These are phyloP conservation scores for Hylia prasina DNA, from an alignment of 2,113 vertebrate genomes.

Conservation along the genomic window DNA sequence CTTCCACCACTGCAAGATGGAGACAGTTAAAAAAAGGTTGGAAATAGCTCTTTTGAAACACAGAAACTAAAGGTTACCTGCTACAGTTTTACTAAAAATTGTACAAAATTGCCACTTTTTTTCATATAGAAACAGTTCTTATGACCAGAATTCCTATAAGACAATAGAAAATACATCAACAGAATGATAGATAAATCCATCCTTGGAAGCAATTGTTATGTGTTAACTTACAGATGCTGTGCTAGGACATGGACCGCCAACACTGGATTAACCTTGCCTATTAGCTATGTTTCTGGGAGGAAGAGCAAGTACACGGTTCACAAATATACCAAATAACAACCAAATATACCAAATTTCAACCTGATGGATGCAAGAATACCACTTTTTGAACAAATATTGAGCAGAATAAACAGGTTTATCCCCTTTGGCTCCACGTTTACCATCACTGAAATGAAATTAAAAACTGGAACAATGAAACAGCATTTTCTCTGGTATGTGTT, in stretches of 20 bases:
- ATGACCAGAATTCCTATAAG: conserved; percentile 75
- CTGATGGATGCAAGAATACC: conserved; percentile 75
- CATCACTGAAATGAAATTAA: conserved; percentile 74
- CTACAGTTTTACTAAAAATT: conserved; percentile 65
- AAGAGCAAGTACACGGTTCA: conserved; percentile 99
- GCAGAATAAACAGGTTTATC: conserved; percentile 66
- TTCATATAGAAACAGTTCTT: conserved; percentile 67
- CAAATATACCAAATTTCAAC: conserved; percentile 75
- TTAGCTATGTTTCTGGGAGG: conserved; percentile 99
- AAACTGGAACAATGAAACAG: conserved; percentile 73
- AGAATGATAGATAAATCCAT: conserved; percentile 87
- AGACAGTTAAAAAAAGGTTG: conserved; percentile 67
- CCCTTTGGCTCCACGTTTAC: conserved; percentile 72
- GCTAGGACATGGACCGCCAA: conserved; percentile 97
- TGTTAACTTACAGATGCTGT: conserved; percentile 99
- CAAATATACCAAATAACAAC: conserved; percentile 82
- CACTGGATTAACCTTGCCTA: conserved; percentile 99
- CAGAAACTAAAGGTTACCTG: conserved; percentile 68
- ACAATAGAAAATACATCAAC: conserved; percentile 79
- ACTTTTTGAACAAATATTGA: conserved; percentile 68
- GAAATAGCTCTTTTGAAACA: conserved; percentile 74
- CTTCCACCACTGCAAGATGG: conserved; percentile 65
- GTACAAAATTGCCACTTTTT: conserved; percentile 56
- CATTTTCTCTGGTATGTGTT: conserved; percentile 59
- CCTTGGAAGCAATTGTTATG: conserved; percentile 90